These are phyloP conservation scores for Equus przewalskii DNA, from an alignment of 2,113 vertebrate genomes.

Conservation along the genomic window DNA sequence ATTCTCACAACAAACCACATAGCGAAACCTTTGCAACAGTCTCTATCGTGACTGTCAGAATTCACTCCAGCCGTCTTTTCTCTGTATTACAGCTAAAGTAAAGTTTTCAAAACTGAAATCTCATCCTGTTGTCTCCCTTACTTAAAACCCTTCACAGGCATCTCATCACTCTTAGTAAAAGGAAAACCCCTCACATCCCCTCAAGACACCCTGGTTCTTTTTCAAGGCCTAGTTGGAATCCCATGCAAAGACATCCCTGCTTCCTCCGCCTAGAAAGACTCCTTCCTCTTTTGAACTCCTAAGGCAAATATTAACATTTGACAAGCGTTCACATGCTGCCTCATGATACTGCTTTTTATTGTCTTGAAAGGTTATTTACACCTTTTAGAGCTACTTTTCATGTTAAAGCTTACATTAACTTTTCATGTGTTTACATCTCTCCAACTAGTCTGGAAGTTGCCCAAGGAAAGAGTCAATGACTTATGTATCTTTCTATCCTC, in stretches of 20 bases:
- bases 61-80: not conserved
- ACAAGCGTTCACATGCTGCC: not conserved
- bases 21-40: not conserved
- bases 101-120: not conserved
- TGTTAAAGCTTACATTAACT: not conserved
- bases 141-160: not conserved
- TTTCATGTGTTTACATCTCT: not conserved
- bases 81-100: not conserved
- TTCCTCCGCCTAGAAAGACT: not conserved
- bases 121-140: not conserved
- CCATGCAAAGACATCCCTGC: not conserved
- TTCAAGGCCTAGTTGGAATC: not conserved
- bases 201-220: not conserved
- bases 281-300: not conserved
- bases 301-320: not conserved
- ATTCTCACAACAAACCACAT: not conserved
- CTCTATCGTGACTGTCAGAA: not conserved
- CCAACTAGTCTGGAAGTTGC: not conserved
- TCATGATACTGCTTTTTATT: not conserved
- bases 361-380: not conserved
- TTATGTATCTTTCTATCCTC: not conserved
- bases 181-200: not conserved
- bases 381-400: not conserved
- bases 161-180: not conserved
- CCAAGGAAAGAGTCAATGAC: not conserved